Evolutionary conservation across 2,797 vertebrate species (phyloP), one percentile per base, ranked within the genome.

Genomic region (Mus minutoides): DNA sequence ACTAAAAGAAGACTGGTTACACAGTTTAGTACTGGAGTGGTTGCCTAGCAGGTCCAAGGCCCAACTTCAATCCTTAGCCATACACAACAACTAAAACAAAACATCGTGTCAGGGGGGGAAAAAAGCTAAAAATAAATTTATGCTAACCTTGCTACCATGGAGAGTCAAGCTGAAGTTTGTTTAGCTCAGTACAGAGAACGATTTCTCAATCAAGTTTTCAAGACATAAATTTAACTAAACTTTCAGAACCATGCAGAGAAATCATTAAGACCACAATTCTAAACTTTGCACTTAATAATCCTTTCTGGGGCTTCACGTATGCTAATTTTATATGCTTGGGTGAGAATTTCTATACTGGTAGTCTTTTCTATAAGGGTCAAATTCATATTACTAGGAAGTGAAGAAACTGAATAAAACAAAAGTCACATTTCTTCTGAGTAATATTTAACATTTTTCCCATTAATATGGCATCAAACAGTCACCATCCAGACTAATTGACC

Each of bases 211-310:
- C 73, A 76, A 40, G 46, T 76, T 95, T 93, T 85, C 69, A 92
- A 95, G 79, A 69, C 84, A 94, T 34, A 69, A 92, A 96, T 91
- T 96, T 95, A 97, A 96, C 76, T n/a, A 60, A 40, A 34, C 94
- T 93, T 97, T 84, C 85, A 90, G 85, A 97, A 67, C n/a, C 60
- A 91, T 29, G 78, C 75, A 97, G 95, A 84, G 54, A 92, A 88
- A 73, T 94, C 73, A 86, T 85, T 83, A 49, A 93, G 79, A 92
- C 54, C 56, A 88, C 5, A 96, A 24, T 49, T 89, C 69, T 94
- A 3, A n/a, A 92, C 86, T 54, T 75, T 90, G 54, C 56, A 40
- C 75, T 80, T 83, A 52, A 71, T 87, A 92, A 92, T 93, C 76
- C 76, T 94, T 93, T 79, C 9, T 73, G 88, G 69, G 90, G 86